Evolutionary conservation across 2,797 vertebrate genomes (phyloP).

Genomic region (Pseudochirops cupreus): DNA sequence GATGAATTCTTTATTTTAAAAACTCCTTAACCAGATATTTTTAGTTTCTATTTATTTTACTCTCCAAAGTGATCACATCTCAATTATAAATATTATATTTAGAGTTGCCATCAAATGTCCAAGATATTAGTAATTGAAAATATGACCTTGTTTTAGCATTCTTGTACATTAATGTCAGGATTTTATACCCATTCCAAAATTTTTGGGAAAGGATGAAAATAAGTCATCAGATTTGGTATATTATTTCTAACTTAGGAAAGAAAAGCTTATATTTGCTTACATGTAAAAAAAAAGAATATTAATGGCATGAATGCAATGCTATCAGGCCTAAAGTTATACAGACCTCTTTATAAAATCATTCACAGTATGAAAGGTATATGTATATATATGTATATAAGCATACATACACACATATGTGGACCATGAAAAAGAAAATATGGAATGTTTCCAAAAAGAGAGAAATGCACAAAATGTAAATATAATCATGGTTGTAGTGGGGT

Average conservation of each 20-base stretch:
- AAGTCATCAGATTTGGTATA: constrained; percentile 82
- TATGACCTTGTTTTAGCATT: constrained; percentile 80
- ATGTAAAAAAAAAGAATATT: constrained; percentile 69
- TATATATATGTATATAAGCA: constrained; percentile 9
- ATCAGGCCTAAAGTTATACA: constrained; percentile 62
- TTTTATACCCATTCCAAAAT: constrained; percentile 77
- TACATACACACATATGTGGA: constrained; percentile 36
- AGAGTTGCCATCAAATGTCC: constrained; percentile 65
- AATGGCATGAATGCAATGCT: constrained; percentile 74
- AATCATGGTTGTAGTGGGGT: constrained; percentile 53
- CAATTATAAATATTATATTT: constrained; percentile 66
- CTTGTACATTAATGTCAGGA: constrained; percentile 80
- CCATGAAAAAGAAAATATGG: constrained; percentile 67
- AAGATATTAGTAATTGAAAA: constrained; percentile 57
- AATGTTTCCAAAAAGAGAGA: constrained; percentile 67
- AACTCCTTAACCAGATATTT: constrained; percentile 57
- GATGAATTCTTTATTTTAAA: constrained; percentile 62
- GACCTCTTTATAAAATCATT: constrained; percentile 72
- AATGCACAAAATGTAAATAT: constrained; percentile 71
- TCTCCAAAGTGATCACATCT: constrained; percentile 25
- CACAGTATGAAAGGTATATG: constrained; percentile 18
- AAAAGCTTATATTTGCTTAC: constrained; percentile 71
- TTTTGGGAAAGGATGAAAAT: constrained; percentile 61
- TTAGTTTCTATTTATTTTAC: constrained; percentile 57
- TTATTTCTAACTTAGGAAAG: constrained; percentile 65